Evolutionary conservation across 2,113 vertebrate species (phyloP).

Genomic region (Agapornis roseicollis): DNA sequence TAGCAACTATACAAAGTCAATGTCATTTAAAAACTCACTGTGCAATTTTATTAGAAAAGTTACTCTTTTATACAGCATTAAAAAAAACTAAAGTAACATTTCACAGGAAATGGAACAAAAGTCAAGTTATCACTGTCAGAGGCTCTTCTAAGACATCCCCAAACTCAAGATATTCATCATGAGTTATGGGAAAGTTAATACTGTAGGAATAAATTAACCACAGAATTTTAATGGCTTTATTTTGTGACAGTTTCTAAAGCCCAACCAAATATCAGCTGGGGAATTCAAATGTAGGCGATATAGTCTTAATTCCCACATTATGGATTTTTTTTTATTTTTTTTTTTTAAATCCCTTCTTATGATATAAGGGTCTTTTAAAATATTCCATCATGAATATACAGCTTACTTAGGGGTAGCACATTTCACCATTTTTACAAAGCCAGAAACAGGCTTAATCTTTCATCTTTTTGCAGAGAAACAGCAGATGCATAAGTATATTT

Average conservation of each 20-base stretch:
- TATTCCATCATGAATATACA: constrained; percentile 33
- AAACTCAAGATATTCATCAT: constrained; percentile 61
- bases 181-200: constrained; percentile 69
- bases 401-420: constrained; percentile 41
- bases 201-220: constrained; percentile 65
- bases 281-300: constrained; percentile 50
- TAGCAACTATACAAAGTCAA: neutral
- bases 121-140: constrained; percentile 45
- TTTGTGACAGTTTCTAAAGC: constrained; percentile 60
- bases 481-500: constrained; percentile 25
- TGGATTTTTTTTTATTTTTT: neutral
- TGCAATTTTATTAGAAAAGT: constrained; percentile 57
- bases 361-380: constrained; percentile 51
- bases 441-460: constrained; percentile 55
- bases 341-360: constrained; percentile 27
- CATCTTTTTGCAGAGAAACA: constrained; percentile 50
- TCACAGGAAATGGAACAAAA: constrained; percentile 37
- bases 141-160: constrained; percentile 33
- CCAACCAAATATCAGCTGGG: constrained; percentile 46
- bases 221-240: constrained; percentile 65
- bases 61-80: neutral
- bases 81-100: neutral
- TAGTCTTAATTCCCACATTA: constrained; percentile 28
- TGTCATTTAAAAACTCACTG: constrained; percentile 50
- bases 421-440: constrained; percentile 42